These are phyloP conservation scores for Myoxocephalus aenaeus DNA, from an alignment of 2,797 vertebrate genomes.

Conservation along the genomic window DNA sequence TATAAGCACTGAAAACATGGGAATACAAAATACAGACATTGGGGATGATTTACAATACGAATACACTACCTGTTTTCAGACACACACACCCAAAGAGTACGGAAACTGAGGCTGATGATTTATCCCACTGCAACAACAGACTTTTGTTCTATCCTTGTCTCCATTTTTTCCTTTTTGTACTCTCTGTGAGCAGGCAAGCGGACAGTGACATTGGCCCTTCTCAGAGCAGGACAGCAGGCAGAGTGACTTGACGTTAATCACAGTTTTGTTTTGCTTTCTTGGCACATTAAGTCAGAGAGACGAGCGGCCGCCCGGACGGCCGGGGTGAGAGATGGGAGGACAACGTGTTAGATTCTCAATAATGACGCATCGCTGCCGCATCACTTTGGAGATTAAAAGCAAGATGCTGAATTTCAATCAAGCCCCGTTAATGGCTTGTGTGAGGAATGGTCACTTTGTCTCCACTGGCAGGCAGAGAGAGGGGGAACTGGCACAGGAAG, in stretches of 20 bases:
- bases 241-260: constrained; percentile 83
- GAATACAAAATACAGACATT: constrained; percentile 66
- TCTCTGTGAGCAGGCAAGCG: constrained; percentile 67
- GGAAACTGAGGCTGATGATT: constrained; percentile 64
- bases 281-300: constrained; percentile 64
- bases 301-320: constrained; percentile 49
- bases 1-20: constrained; percentile 59
- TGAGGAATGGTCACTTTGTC: constrained; percentile 83
- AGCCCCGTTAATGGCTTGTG: constrained; percentile 81
- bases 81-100: constrained; percentile 64
- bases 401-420: constrained; percentile 89
- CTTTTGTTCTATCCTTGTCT: constrained; percentile 66
- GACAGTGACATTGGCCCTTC: constrained; percentile 75
- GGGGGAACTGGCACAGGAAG: constrained; percentile 40
- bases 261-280: constrained; percentile 77
- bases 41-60: constrained; percentile 68
- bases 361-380: constrained; percentile 84
- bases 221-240: constrained; percentile 74
- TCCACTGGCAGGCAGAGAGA: constrained; percentile 67
- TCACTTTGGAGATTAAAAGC: constrained; percentile 90
- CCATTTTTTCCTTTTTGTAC: constrained; percentile 61
- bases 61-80: constrained; percentile 73
- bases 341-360: constrained; percentile 81
- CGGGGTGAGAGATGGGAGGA: constrained; percentile 74
- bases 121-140: constrained; percentile 62